Base-by-base conservation (phyloP, 2,888 invertebrate genomes). In the Sarcophaga rosellei region DNA sequence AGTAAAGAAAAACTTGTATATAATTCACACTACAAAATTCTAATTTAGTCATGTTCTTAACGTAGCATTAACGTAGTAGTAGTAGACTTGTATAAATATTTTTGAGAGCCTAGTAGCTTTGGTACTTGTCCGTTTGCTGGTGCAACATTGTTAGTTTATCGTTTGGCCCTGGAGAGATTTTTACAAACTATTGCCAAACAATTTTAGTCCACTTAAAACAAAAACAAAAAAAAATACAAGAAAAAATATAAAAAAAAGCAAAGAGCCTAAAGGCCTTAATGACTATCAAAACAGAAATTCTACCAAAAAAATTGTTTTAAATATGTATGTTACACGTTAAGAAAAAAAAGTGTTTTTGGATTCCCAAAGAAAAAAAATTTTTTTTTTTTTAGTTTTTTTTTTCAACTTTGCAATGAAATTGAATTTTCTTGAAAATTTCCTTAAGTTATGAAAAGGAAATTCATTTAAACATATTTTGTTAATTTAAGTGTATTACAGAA, bases 121-220 rank as follows among this genome's bases (percentile, higher is more conserved):
- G 53, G 72, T 59, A 53, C 75, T 81, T 76, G 75, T 70, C 66
- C 65, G 59, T 66, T 66, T 65, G 65, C 44, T 81, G 47, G 45
- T 44, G 23, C 73, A 78, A 62, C 73, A 79, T 79, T 84, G 84
- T 84, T 84, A 57, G 69, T 80, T 75, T 80, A 84, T 80, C 23
- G 75, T 75, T 84, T 80, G 70, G n/a, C 84, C 79, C 75, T 72
- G 20, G 44, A 84, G 79, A 72, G 70, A 82, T 77, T 80, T 84
- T 72, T 10, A 35, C 10, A 35, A 84, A 84, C 79, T 75, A 75
- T 84, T 75, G 74, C 70, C 77, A 86, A 84, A 82, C 76, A 82
- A 78, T 81, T 81, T 86, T 70, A 75, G 77, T 72, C 59, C 84
- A 86, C 81, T 86, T 86, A 73, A 77, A 84, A 84, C 74, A 76